phyloP scores from a whole-genome alignment of 2,797 vertebrate genomes.

The Coluber constrictor region DNA sequence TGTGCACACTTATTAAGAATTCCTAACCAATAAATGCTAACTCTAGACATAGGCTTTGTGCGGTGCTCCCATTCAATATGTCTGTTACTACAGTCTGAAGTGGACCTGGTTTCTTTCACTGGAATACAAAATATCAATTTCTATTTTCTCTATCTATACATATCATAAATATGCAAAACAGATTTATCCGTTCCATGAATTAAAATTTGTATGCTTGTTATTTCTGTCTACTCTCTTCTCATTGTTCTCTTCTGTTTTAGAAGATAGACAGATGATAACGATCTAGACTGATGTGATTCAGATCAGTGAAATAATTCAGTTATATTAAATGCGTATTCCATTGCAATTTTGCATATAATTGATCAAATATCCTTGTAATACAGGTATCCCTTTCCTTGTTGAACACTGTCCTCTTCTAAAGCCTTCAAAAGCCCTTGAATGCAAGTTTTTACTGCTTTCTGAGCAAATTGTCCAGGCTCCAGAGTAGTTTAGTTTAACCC shows the following conservation, averaged over 20 bases:
- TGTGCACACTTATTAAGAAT: not conserved
- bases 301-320: not conserved
- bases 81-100: not conserved
- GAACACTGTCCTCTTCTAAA: not conserved
- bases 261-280: not conserved
- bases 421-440: not conserved
- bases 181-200: not conserved
- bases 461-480: not conserved
- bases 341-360: not conserved
- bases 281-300: not conserved
- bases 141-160: not conserved
- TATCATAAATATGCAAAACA: not conserved
- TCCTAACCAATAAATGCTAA: not conserved
- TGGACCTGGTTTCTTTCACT: not conserved
- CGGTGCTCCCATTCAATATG: not conserved
- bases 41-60: not conserved
- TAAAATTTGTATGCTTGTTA: not conserved
- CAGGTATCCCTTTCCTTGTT: not conserved
- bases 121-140: not conserved
- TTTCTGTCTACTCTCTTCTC: not conserved
- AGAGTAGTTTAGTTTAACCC: not conserved
- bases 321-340: not conserved
- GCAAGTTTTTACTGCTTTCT: not conserved
- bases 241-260: not conserved
- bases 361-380: not conserved